Evolutionary conservation across 1,140 invertebrate species (phyloP).

Genomic region (Drosophila bipectinata): DNA sequence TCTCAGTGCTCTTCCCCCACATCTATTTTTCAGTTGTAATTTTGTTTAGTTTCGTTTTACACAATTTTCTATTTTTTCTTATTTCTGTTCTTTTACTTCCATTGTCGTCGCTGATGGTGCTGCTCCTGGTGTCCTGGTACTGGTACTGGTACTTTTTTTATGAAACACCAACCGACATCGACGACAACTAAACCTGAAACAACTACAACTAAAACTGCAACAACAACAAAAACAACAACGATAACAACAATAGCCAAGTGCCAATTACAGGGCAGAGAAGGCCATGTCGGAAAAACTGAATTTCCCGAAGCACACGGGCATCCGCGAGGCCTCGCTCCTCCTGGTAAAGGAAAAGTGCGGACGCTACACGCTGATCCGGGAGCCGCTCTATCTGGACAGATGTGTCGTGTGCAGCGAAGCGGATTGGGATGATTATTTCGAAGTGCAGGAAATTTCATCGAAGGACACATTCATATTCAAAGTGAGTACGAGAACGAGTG

Average conservation of each 20-base stretch:
- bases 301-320: constrained; percentile 87
- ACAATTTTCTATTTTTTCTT: constrained; percentile 64
- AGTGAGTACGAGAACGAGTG: constrained; percentile 85
- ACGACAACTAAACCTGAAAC: constrained; percentile 43
- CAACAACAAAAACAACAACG: constrained; percentile 35
- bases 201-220: constrained; percentile 16
- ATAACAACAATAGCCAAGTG: constrained; percentile 85
- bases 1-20: background rate
- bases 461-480: constrained; percentile 98
- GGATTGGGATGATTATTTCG: constrained; percentile 96
- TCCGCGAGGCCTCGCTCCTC: constrained; percentile 94
- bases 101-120: constrained; percentile 32
- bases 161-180: constrained; percentile 29
- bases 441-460: constrained; percentile 96
- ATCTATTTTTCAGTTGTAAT: constrained; percentile 61
- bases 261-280: constrained; percentile 85
- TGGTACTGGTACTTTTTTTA: constrained; percentile 24
- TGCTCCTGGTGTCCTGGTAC: background rate
- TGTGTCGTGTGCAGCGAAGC: constrained; percentile 95
- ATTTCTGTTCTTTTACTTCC: constrained; percentile 33
- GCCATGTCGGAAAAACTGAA: constrained; percentile 84
- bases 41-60: constrained; percentile 79
- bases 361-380: constrained; percentile 92
- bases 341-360: constrained; percentile 96
- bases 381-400: constrained; percentile 94